Evolutionary conservation across 2,113 vertebrate genomes (phyloP), one percentile per base, ranked within the genome.

Genomic region (Xerus inauris): DNA sequence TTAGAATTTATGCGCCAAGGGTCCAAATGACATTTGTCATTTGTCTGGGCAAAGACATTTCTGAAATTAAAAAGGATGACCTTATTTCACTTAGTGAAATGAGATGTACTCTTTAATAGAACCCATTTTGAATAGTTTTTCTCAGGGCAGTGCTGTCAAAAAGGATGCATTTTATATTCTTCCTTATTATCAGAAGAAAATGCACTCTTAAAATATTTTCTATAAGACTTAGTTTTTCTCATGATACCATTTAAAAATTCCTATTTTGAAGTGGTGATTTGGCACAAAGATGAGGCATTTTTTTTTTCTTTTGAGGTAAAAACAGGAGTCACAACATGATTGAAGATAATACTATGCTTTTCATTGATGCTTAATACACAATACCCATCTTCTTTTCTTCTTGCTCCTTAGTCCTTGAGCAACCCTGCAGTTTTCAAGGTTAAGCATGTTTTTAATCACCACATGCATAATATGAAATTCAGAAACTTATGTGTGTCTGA

Each of bases 51-150:
- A 71, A 57, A 96, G 92, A 91, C 83, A 57, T 54, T 54, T 97
- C 83, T 59, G 72, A 97, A 97, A 97, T 98, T 97, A 88, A 96
- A 95, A 92, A 96, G 87, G 67, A 5, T 94, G 97, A 96, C 97
- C 97, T 97, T 49, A 72, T 91, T 90, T 96, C 89, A 89, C 76
- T 92, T 82, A 83, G 71, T n/a, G 88, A 93, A 95, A 96, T 81
- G 96, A 94, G 72, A 89, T 82, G 13, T 51, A 30, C 83, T 80
- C 59, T 83, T 96, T 84, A 79, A 84, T 93, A 62, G 87, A 94
- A 71, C 47, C 79, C 2, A 40, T 90, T 86, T 69, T 28, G 89
- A 87, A 88, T 75, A 51, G n/a, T 67, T 77, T 95, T 84, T 92
- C 69, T 76, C 8, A 64, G 45, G 35, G 65, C 28, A 88, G 13